Evolutionary conservation across 2,797 vertebrate genomes (phyloP).

Genomic region (Mus minutoides): DNA sequence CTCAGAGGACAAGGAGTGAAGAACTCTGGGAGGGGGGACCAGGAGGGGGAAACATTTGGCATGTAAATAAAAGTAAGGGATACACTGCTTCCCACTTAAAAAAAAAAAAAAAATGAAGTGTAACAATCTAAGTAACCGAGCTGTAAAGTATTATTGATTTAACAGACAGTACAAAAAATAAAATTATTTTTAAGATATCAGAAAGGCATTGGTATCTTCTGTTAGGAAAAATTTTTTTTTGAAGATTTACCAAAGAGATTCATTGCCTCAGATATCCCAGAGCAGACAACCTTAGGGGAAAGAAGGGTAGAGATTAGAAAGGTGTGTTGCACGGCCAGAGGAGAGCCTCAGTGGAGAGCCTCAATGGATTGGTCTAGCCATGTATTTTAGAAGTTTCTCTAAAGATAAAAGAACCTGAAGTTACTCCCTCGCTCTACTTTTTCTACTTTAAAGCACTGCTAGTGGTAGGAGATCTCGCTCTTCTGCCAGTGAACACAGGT

Average conservation of each 20-base stretch:
- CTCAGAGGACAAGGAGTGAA: neutral
- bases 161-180: neutral
- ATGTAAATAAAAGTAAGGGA: neutral
- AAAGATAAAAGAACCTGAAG: neutral
- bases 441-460: neutral
- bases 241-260: neutral
- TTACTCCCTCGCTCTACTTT: neutral
- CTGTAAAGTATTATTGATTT: neutral
- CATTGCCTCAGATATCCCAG: neutral
- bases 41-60: neutral
- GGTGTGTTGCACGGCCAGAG: neutral
- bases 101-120: neutral
- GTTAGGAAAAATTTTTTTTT: neutral
- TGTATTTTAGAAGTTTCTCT: neutral
- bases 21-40: neutral
- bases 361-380: neutral
- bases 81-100: neutral
- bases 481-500: neutral
- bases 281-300: neutral
- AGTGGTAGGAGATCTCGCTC: neutral
- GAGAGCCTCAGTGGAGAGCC: rapidly evolving
- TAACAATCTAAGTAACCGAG: neutral
- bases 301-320: neutral
- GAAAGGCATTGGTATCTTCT: neutral
- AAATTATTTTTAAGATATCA: neutral